A percentile compares a stretch with the other conserved stretches of the same genome.
phyloP scores from a whole-genome alignment of 2,113 vertebrate genomes.

The Pampusana beccarii region DNA sequence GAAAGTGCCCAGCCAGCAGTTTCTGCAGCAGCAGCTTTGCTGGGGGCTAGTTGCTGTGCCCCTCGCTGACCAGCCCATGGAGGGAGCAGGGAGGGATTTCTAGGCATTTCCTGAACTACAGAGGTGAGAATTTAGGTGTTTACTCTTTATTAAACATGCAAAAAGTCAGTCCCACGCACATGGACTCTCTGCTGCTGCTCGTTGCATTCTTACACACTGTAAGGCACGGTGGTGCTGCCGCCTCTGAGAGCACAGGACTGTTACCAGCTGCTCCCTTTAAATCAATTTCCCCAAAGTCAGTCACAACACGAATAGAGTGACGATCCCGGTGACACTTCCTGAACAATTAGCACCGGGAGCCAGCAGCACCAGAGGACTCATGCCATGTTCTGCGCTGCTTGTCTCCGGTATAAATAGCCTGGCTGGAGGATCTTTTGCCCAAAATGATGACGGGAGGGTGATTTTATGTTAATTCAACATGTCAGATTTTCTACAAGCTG shows the following conservation, averaged over 20 bases:
- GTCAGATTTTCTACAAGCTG: conserved; percentile 61
- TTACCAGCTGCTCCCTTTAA: conserved; percentile 61
- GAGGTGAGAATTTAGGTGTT: not conserved
- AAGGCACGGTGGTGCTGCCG: fast-evolving
- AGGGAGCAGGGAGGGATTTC: not conserved
- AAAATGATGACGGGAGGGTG: conserved; percentile 40
- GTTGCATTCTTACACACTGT: not conserved
- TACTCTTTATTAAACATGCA: not conserved
- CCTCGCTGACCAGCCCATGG: not conserved
- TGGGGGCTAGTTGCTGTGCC: not conserved
- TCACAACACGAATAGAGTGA: not conserved
- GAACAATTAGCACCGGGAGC: conserved; percentile 32
- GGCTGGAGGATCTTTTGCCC: conserved; percentile 2
- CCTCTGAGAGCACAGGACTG: not conserved
- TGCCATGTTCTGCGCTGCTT: not conserved
- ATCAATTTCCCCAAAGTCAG: conserved; percentile 30
- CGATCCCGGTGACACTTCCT: conserved; percentile 18
- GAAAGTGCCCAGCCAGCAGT: not conserved
- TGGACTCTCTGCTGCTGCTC: not conserved
- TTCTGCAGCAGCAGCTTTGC: not conserved
- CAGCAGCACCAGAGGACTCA: not conserved
- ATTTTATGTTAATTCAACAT: conserved; percentile 65
- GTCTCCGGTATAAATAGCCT: conserved; percentile 40
- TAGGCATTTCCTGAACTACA: not conserved
- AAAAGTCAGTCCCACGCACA: not conserved